phyloP scores from a whole-genome alignment of 2,797 vertebrate genomes.

The Yasuhikotakia modesta region DNA sequence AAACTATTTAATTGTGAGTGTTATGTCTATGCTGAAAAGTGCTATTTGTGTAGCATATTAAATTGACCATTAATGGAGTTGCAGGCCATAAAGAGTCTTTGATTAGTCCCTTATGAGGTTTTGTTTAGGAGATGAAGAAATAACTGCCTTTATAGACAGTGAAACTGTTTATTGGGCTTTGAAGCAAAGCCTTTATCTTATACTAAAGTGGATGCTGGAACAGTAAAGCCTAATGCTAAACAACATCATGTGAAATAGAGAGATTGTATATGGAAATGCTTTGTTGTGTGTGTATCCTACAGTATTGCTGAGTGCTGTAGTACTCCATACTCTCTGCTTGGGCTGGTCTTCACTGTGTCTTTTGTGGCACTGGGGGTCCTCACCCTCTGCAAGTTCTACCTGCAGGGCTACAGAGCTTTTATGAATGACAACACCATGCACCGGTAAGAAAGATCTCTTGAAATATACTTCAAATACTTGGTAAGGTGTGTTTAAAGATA shows the following conservation, averaged over 20 bases:
- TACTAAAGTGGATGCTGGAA: background rate
- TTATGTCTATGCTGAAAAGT: background rate
- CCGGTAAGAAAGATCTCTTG: conserved; percentile 73
- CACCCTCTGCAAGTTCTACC: conserved; percentile 98
- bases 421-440: conserved; percentile 99
- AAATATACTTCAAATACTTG: background rate
- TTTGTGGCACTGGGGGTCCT: conserved; percentile 95
- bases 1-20: background rate
- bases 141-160: background rate
- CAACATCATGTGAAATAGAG: background rate
- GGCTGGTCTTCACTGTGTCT: conserved; percentile 97
- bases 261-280: background rate
- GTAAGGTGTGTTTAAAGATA: background rate
- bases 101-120: background rate
- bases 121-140: background rate
- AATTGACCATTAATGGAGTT: background rate
- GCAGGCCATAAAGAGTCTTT: background rate
- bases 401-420: conserved; percentile 96
- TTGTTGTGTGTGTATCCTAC: conserved; percentile 36
- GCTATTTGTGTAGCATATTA: background rate
- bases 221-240: background rate
- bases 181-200: background rate
- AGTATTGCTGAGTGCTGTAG: conserved; percentile 99
- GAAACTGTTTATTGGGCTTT: background rate
- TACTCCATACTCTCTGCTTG: conserved; percentile 93